Percentiles rank a stretch among this genome's conserved stretches.
These are phyloP conservation scores for Acrobasis consociella DNA, from an alignment of 2,888 invertebrate species.

Conservation along the genomic window DNA sequence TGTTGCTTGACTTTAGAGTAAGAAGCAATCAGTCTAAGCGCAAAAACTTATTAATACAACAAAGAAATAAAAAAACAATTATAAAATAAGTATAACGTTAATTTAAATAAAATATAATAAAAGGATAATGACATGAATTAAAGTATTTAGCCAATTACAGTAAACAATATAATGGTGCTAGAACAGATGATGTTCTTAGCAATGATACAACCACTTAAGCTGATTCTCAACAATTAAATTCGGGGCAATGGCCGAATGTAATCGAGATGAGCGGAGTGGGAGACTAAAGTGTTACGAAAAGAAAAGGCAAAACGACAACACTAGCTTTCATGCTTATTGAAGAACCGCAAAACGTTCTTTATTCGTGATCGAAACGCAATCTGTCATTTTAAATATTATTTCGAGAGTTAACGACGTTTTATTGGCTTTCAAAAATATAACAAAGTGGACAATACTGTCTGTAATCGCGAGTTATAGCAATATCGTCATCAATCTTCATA, in stretches of 20 bases:
- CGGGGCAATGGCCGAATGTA: constrained; percentile 45
- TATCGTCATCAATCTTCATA: no score
- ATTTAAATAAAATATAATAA: not conserved
- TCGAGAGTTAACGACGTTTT: no score
- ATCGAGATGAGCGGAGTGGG: constrained; percentile 39
- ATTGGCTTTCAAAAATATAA: no score
- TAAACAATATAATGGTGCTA: constrained; percentile 5
- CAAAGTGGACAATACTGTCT: no score
- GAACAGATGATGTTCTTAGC: constrained; percentile 14
- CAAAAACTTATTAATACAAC: not conserved
- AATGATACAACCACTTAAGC: constrained; percentile 44
- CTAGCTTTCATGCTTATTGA: constrained; percentile 11
- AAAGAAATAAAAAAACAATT: not conserved
- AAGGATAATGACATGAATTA: not conserved
- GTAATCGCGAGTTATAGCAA: no score
- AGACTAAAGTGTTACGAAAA: constrained; percentile 29
- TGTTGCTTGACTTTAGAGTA: no score
- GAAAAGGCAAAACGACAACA: constrained; percentile 25
- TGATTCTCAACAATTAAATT: constrained; percentile 49
- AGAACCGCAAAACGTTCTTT: not conserved
- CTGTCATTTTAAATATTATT: no score
- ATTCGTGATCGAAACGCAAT: not conserved
- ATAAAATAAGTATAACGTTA: not conserved
- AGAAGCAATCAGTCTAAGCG: no score
- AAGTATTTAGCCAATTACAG: not conserved